Evolutionary conservation across 2,888 invertebrate genomes (phyloP).

Genomic region (Cephalotes varians): DNA sequence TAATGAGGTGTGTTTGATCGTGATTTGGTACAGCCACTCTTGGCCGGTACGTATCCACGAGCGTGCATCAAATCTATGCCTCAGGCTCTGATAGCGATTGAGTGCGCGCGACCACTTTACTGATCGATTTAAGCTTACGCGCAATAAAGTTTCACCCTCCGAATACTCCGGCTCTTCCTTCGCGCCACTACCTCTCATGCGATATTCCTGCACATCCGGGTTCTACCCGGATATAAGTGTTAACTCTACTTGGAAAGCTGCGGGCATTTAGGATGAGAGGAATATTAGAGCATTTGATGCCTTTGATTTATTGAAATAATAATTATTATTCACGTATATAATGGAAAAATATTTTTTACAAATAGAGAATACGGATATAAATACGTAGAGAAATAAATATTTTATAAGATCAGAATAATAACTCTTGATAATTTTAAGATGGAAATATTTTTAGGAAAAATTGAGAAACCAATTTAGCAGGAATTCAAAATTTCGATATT

Average conservation of each 20-base stretch:
- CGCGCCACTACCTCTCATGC: not conserved
- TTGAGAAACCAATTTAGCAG: not conserved
- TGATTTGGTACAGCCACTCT: constrained; percentile 37
- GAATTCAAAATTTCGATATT: not conserved
- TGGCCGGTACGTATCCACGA: constrained; percentile 9
- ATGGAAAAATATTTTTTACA: not conserved
- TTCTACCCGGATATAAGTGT: constrained; percentile 18
- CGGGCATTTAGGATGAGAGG: not conserved
- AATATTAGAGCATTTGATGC: not conserved
- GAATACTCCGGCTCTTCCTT: constrained; percentile 9
- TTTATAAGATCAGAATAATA: not conserved
- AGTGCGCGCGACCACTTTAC: constrained; percentile 41
- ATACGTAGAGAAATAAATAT: not conserved
- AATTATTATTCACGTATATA: not conserved
- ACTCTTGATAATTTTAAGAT: not conserved
- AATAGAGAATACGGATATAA: not conserved
- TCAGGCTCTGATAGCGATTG: constrained; percentile 20
- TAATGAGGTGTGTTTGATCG: constrained; percentile 65
- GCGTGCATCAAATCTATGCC: constrained; percentile 36
- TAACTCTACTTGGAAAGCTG: not conserved
- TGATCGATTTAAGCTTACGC: constrained; percentile 52
- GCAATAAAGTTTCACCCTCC: constrained; percentile 41
- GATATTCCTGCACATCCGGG: constrained; percentile 13
- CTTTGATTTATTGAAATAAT: not conserved
- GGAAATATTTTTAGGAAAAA: not conserved